These are phyloP conservation scores for Holacanthella duospinosa DNA, from an alignment of 2,888 invertebrate genomes.

Conservation along the genomic window DNA sequence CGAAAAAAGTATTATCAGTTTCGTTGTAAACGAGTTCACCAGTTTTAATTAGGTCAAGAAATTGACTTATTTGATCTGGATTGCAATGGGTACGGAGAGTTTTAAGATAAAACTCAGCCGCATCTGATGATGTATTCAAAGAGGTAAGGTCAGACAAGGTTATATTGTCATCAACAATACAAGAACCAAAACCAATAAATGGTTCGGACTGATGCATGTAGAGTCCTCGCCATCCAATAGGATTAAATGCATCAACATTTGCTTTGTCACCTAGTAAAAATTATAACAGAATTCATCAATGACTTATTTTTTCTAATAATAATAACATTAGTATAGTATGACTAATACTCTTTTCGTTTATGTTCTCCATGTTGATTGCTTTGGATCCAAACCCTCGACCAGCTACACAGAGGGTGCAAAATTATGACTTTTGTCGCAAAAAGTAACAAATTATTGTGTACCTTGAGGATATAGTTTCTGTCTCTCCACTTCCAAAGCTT, in stretches of 20 bases:
- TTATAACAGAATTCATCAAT: neutral
- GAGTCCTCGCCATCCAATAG: slow-evolving; percentile 1
- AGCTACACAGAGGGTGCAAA: too few relatives aligned
- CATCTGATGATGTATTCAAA: neutral
- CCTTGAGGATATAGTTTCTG: too few relatives aligned
- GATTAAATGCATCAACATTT: neutral
- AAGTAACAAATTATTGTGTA: too few relatives aligned
- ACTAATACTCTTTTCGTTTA: neutral
- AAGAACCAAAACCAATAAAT: neutral
- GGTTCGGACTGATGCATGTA: neutral
- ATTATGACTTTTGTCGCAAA: too few relatives aligned
- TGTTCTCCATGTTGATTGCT: neutral
- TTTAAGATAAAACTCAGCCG: slow-evolving; percentile 2
- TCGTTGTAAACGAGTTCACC: neutral
- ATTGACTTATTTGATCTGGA: neutral
- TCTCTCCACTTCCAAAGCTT: too few relatives aligned
- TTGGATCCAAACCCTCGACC: neutral
- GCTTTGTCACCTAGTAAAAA: neutral
- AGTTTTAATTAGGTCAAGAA: neutral
- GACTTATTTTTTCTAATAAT: neutral
- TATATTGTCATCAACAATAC: neutral
- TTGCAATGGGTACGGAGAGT: slow-evolving; percentile 1
- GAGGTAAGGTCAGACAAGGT: neutral
- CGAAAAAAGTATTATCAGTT: neutral
- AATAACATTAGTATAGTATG: neutral